Base-by-base conservation (phyloP, 2,888 invertebrate species). In the Phragmatobia fuliginosa region DNA sequence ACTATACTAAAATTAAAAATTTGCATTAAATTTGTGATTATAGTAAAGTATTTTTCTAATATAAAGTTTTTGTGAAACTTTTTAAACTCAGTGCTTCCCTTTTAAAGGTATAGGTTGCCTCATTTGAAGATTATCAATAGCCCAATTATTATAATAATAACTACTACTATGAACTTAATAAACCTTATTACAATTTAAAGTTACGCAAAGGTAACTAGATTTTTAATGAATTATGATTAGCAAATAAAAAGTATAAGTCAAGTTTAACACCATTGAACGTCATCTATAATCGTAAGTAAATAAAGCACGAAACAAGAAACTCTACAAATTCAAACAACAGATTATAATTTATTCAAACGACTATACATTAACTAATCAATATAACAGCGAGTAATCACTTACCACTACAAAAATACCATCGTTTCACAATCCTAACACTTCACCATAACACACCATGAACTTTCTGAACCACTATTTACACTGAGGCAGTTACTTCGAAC, bases 401-500 rank as follows among this genome's bases (percentile, higher is more conserved):
- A 86, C 84, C 86, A 84, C 62, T 73, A 81, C 60, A 66, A 70
- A 28, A 80, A 75, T 81, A 83, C 71, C 78, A 82, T 83, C 21
- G n/a, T 62, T 60, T 58, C 56, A 73, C 70, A 75, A 80, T 79
- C 80, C 78, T 62, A 72, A 45, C 83, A 79, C 78, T 62, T 70
- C 81, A 83, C 83, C 79, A 73, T 83, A 87, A 86, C 73, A 66
- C 85, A 83, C 84, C 66, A 73, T 72, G 61, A 83, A 86, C 84
- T 68, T 72, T 64, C 69, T 76, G 78, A 76, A 70, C 72, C 79
- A 75, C 80, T 74, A 73, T 72, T 72, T 75, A 78, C 74, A 78
- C 75, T 81, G 74, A 84, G 85, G 85, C 89, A 89, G 88, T 89
- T 84, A 87, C 83, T 86, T 85, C 87, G 86, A 87, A 80, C 81